Evolutionary conservation across 1,140 invertebrate species (phyloP), one percentile per base, ranked within the genome.

Genomic region (Asbolus verrucosus): DNA sequence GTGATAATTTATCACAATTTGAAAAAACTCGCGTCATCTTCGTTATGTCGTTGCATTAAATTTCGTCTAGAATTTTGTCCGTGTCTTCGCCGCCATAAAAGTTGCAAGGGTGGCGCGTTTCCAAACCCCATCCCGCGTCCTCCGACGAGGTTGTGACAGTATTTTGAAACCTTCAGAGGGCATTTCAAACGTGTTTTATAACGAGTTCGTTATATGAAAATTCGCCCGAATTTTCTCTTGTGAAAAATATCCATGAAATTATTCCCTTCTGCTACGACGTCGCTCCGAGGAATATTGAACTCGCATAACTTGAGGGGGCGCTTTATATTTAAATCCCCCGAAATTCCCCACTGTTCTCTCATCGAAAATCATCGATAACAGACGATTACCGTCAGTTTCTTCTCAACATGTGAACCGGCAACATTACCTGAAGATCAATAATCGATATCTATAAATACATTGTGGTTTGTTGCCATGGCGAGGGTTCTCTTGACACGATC

Each of bases 181-280:
- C 43, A 24, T 50, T 50, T 50, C 43, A 50, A n/a, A 36, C 18
- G 43, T 21, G 6, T 16, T 18, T 50, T 19, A 19, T 50, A 50
- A 50, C 43, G 21, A 50, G 43, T n/a, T 50, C 43, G 43, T 50
- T 50, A 43, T 43, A 43, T 14, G 39, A 43, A 18, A 43, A 43
- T 43, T 43, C 15, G 39, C 39, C 15, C 3, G 43, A 16, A 21
- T 50, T 50, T 50, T 13, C 43, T 50, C 15, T 50, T 50, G 33
- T 36, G 16, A 19, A 24, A 24, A 50, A 50, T 50, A 50, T 50
- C 8, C 16, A 50, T 21, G n/a, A 50, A 50, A 50, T n/a, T 50
- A 50, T 50, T n/a, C 43, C 19, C 43, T 50, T n/a, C n/a, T n/a
- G n/a, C 43, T 50, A 18, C 21, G 43, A 50, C 43, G 15, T 3